Conservation (phyloP, 2,113 vertebrate genomes). For the Brachypteracias leptosomus region DNA sequence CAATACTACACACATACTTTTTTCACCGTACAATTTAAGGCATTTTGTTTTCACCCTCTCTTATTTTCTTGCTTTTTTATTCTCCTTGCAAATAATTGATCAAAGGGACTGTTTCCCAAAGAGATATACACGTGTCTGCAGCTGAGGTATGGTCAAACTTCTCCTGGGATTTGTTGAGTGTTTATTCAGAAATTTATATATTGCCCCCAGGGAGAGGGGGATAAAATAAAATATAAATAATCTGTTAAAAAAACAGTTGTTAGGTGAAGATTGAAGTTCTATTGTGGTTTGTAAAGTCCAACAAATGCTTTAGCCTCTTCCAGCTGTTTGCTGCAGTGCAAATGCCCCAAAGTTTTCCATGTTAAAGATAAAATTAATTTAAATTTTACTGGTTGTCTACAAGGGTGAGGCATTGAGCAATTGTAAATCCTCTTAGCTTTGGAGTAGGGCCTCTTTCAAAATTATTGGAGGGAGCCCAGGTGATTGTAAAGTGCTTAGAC, state of each 20-base stretch:
- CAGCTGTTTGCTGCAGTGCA: constrained; percentile 4
- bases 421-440: background rate
- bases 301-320: background rate
- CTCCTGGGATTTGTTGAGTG: background rate
- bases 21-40: constrained; percentile 40
- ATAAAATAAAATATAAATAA: background rate
- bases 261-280: background rate
- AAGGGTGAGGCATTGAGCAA: background rate
- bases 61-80: background rate
- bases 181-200: background rate
- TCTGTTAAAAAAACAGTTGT: background rate
- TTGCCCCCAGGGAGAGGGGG: background rate
- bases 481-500: constrained; percentile 44
- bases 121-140: background rate
- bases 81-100: background rate
- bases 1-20: background rate
- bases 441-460: background rate
- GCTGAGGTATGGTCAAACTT: background rate
- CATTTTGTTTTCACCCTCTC: constrained; percentile 44
- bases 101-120: background rate
- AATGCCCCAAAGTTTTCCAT: background rate
- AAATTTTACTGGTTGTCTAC: background rate
- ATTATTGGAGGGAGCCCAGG: background rate
- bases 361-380: background rate
- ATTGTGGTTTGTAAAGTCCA: background rate